phyloP scores from a whole-genome alignment of 2,888 invertebrate species.

The Melitaea athalia region DNA sequence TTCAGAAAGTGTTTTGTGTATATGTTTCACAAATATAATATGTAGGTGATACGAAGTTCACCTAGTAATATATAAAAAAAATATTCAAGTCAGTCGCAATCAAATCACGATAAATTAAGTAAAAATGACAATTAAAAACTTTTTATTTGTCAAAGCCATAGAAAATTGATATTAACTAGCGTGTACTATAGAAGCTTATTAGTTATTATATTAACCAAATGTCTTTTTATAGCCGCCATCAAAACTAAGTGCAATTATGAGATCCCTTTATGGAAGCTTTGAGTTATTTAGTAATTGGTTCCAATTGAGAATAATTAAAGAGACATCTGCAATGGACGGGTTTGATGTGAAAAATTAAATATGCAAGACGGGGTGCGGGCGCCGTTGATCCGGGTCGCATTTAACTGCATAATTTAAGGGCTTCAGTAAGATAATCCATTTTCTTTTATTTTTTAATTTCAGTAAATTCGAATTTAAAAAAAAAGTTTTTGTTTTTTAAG shows the following conservation, averaged over 20 bases:
- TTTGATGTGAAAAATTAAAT: conserved; percentile 55
- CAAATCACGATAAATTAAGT: background rate
- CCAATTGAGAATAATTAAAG: conserved; percentile 71
- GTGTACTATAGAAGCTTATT: conserved; percentile 19
- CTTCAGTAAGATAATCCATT: conserved; percentile 1
- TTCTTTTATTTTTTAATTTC: background rate
- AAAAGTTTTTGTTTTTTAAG: background rate
- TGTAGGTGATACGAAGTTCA: no score
- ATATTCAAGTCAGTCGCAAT: background rate
- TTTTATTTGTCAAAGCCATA: background rate
- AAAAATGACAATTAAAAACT: background rate
- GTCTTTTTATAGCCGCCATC: conserved; percentile 48
- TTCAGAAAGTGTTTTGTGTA: no score
- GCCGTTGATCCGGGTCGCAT: conserved; percentile 16
- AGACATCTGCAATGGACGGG: conserved; percentile 54
- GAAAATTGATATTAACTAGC: background rate
- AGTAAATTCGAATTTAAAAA: no score
- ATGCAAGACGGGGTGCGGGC: conserved; percentile 29
- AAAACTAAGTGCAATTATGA: conserved; percentile 47
- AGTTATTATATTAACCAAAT: conserved; percentile 41
- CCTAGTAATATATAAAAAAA: no score
- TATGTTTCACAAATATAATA: no score
- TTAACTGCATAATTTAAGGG: conserved; percentile 6
- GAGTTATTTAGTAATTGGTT: conserved; percentile 60
- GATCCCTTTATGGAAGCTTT: conserved; percentile 44